Conservation (phyloP, 1,140 invertebrate genomes). For the Ladona fulva region DNA sequence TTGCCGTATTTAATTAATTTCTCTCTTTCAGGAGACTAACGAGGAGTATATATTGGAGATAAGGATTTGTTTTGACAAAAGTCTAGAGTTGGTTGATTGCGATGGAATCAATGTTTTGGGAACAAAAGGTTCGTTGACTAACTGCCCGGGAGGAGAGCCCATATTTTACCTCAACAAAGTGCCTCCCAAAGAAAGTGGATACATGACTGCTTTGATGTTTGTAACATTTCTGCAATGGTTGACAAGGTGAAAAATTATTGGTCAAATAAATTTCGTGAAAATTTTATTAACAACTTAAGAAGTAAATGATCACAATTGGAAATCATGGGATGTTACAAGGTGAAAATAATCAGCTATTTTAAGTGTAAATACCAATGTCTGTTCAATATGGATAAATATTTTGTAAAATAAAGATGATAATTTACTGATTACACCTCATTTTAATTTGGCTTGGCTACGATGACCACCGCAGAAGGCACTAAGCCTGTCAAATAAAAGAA, state of each 20-base stretch:
- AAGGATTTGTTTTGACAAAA: conserved; percentile 56
- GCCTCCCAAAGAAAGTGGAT: not conserved
- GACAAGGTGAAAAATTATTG: no score
- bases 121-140: not conserved
- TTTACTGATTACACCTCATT: no score
- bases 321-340: no score
- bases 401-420: no score
- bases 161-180: not conserved
- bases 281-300: no score
- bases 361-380: no score
- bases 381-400: no score
- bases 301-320: no score
- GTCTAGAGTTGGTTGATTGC: conserved; percentile 47
- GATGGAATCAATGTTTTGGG: conserved; percentile 34
- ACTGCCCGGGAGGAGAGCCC: not conserved
- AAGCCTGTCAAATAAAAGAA: conserved; percentile 50
- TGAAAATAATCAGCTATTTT: no score
- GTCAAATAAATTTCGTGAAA: no score
- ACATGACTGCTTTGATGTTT: no score
- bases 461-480: conserved; percentile 68
- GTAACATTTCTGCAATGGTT: no score
- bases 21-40: conserved; percentile 37
- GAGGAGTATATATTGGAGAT: conserved; percentile 51
- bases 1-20: not conserved
- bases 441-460: conserved; percentile 50